phyloP scores from a whole-genome alignment of 1,140 invertebrate species.

The Chionoecetes opilio region DNA sequence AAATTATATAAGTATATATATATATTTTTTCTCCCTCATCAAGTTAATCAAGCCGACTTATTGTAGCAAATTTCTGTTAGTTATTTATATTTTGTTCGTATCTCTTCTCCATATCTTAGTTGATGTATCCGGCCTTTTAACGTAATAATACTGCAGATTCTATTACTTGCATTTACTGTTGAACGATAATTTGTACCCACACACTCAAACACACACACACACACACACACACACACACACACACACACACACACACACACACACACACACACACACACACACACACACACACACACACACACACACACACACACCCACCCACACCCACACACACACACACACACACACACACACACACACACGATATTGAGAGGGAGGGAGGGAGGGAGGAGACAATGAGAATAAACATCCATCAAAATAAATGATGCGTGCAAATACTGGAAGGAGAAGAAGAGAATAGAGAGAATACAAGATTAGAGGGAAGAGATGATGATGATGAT shows the following conservation, averaged over 20 bases:
- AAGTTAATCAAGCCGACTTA: too few species aligned
- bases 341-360: slow-evolving; percentile 1
- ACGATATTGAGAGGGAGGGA: not conserved
- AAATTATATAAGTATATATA: too few species aligned
- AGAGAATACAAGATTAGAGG: too few species aligned
- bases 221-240: not conserved
- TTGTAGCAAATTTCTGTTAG: too few species aligned
- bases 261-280: not conserved
- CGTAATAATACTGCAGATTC: too few species aligned
- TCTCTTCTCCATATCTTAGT: too few species aligned
- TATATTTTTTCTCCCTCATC: too few species aligned
- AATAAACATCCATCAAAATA: not conserved
- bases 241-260: not conserved
- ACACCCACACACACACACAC: not conserved
- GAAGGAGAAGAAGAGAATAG: not conserved
- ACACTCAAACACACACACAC: not conserved
- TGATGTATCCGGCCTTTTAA: too few species aligned
- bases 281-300: not conserved
- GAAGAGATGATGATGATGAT: too few species aligned
- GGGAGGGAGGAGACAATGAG: not conserved
- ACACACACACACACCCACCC: not conserved
- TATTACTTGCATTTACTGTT: too few species aligned
- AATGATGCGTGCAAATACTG: not conserved
- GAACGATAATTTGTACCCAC: not conserved
- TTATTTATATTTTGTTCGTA: too few species aligned